A percentile compares a stretch with the other conserved stretches of the same genome.
These are phyloP conservation scores for Paguma larvata DNA, from an alignment of 2,797 vertebrate genomes.

Conservation along the genomic window DNA sequence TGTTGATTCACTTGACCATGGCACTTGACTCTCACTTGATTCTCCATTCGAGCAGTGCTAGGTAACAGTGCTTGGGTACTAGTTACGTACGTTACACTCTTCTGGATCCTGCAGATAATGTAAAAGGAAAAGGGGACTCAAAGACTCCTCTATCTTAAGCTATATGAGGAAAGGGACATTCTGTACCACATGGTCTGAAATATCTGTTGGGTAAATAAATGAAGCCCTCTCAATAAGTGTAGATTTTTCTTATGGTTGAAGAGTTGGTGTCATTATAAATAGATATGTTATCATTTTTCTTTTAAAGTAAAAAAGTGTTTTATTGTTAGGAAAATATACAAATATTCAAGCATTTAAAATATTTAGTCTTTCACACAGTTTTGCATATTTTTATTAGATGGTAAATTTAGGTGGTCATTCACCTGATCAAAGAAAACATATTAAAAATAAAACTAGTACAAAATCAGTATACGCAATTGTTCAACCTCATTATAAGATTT, in stretches of 20 bases:
- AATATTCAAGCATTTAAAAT: background rate
- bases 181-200: fast-evolving
- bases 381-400: background rate
- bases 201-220: background rate
- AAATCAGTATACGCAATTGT: background rate
- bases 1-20: background rate
- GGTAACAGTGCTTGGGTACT: background rate
- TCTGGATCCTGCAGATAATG: background rate
- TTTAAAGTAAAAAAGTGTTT: background rate
- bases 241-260: background rate
- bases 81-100: background rate
- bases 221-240: background rate
- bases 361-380: background rate
- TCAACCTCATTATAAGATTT: background rate
- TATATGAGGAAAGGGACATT: background rate
- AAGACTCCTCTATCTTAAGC: background rate
- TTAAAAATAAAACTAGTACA: background rate
- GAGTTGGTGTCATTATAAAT: background rate
- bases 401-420: background rate
- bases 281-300: background rate
- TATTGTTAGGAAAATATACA: background rate
- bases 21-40: background rate
- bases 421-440: background rate
- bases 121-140: background rate
- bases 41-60: background rate